Evolutionary conservation across 2,888 invertebrate genomes (phyloP), one percentile per base, ranked within the genome.

Genomic region (Dasypogon diadema): DNA sequence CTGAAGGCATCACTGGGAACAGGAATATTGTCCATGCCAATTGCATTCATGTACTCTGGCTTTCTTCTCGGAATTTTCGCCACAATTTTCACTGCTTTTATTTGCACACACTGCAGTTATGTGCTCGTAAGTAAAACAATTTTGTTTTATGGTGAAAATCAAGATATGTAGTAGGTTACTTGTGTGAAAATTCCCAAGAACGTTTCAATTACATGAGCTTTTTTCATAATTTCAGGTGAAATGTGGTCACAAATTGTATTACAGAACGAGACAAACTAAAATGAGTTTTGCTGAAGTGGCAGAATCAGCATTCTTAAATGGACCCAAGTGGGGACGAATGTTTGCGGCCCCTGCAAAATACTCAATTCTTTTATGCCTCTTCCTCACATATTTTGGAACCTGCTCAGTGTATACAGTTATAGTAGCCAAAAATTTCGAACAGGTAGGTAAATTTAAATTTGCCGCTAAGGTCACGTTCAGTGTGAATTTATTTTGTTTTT

Each of bases 341-440:
- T 93, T 91, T 84, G 90, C 92, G 1, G 88, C 87, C 70, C 79
- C 84, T 48, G 83, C 85, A 12, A 85, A 83, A 79, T 83, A 83
- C 76, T 81, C 83, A 22, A 84, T 85, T 79, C 80, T 84, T 51
- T 82, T 83, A 76, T 83, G 85, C 54, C 77, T 99, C 77, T 96
- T 97, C 83, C 86, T 94, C 48, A 98, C 98, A 1, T 99, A 99
- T 85, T 95, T 97, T 83, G 97, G 98, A 60, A 98, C 99, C 80
- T 98, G 98, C 89, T 97, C 97, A 81, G 98, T 98, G 24, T 99
- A 99, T 85, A 92, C 97, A 2, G 95, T 98, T 0, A 96, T 99
- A 83, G 92, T 98, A 70, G 95, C 97, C 0, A 90, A 89, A 78
- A 97, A 95, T 84, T 90, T 97, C 79, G 86, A 91, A 82, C 91